These are phyloP conservation scores for Tetrapedia diversipes DNA, from an alignment of 2,888 invertebrate genomes.

Conservation along the genomic window DNA sequence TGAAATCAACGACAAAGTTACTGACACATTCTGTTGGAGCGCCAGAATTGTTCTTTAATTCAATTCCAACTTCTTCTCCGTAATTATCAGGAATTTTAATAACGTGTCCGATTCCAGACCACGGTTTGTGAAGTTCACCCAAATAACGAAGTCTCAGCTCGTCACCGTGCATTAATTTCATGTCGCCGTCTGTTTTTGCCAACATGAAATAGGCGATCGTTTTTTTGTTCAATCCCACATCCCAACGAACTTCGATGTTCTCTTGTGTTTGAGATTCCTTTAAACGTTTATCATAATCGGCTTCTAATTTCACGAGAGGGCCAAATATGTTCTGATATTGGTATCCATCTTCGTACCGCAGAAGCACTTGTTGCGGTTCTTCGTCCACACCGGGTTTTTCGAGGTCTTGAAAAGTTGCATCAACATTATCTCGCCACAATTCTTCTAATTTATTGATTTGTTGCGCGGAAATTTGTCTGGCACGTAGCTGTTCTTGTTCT, in stretches of 20 bases:
- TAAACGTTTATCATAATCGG: slow-evolving; percentile 98
- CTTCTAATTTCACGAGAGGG: slow-evolving; percentile 97
- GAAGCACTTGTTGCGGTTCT: slow-evolving; percentile 93
- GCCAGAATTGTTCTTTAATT: slow-evolving; percentile 95
- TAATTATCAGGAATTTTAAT: slow-evolving; percentile 98
- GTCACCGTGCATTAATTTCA: slow-evolving; percentile 99
- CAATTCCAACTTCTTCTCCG: slow-evolving; percentile 99
- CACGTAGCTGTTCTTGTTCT: slow-evolving; percentile 97
- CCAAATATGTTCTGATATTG: slow-evolving; percentile 99
- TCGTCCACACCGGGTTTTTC: slow-evolving; percentile 99
- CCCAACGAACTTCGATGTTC: slow-evolving; percentile 99
- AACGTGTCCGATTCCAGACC: slow-evolving; percentile 99
- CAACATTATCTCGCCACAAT: slow-evolving; percentile 99
- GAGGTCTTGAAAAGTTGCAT: slow-evolving; percentile 98
- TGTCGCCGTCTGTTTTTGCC: slow-evolving; percentile 98
- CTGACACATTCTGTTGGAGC: slow-evolving; percentile 97
- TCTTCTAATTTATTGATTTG: slow-evolving; percentile 99
- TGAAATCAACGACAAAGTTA: slow-evolving; percentile 99
- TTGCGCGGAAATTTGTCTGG: slow-evolving; percentile 97
- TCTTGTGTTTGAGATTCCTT: slow-evolving; percentile 99
- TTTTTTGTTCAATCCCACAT: slow-evolving; percentile 98
- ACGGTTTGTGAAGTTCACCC: slow-evolving; percentile 96
- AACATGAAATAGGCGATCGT: slow-evolving; percentile 98
- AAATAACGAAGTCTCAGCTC: slow-evolving; percentile 96
- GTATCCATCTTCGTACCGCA: slow-evolving; percentile 98